These are phyloP conservation scores for Mobula hypostoma DNA, from an alignment of 2,113 vertebrate species.

Conservation along the genomic window DNA sequence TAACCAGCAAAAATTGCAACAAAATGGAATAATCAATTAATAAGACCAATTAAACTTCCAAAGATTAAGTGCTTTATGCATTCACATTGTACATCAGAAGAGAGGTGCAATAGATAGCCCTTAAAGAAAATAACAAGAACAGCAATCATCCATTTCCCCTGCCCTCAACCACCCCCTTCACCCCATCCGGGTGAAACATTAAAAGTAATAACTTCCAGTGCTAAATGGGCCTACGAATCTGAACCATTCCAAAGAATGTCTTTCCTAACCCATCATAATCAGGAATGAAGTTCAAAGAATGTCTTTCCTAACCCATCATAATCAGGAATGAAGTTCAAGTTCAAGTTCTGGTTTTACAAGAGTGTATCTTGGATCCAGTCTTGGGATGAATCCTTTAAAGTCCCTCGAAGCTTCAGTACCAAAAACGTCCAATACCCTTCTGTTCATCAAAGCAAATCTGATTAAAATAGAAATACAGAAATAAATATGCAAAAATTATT, in stretches of 20 bases:
- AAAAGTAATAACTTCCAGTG: background rate
- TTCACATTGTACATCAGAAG: conserved; percentile 22
- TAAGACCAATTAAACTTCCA: conserved; percentile 23
- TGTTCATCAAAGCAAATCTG: conserved; percentile 91
- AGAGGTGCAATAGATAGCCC: conserved; percentile 19
- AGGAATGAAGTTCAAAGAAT: background rate
- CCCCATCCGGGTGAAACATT: background rate
- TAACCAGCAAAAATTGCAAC: conserved; percentile 29
- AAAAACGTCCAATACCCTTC: conserved; percentile 80
- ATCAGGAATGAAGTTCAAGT: background rate
- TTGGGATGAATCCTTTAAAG: conserved; percentile 77
- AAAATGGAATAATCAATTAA: conserved; percentile 26
- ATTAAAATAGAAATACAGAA: background rate
- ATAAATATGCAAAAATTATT: background rate
- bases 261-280: background rate
- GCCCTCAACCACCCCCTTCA: too few species aligned
- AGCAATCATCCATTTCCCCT: background rate
- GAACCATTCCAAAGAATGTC: background rate
- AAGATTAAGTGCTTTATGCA: conserved; percentile 13
- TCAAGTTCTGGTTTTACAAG: conserved; percentile 61
- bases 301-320: background rate
- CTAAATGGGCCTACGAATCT: background rate
- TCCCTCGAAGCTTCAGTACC: conserved; percentile 83
- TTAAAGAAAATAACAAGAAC: conserved; percentile 32
- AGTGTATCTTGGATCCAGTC: conserved; percentile 75